phyloP scores from a whole-genome alignment of 2,113 vertebrate genomes.

The Neogobius melanostomus region DNA sequence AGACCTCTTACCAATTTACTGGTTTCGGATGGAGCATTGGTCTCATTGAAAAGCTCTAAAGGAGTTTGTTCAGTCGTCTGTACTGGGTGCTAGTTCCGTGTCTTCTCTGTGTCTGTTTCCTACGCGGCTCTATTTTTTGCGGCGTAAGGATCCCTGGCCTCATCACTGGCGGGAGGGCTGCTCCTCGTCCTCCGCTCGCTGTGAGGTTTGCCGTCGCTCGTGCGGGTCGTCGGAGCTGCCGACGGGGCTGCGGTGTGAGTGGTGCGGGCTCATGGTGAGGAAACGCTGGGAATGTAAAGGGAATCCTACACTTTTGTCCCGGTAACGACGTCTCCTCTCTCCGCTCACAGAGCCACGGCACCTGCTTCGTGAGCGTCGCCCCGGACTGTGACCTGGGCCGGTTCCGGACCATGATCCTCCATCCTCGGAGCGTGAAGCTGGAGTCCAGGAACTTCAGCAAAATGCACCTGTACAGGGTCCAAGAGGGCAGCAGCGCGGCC shows the following conservation, averaged over 20 bases:
- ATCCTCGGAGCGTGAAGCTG: slow-evolving; percentile 82
- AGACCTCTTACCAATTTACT: no score
- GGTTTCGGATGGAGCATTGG: no score
- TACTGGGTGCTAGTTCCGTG: no score
- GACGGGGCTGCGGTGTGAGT: slow-evolving; percentile 90
- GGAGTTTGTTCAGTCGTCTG: no score
- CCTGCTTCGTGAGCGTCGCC: slow-evolving; percentile 80
- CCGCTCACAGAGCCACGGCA: slow-evolving; percentile 81
- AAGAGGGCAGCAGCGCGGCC: slow-evolving; percentile 68
- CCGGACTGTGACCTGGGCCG: slow-evolving; percentile 87
- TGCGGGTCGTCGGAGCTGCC: slow-evolving; percentile 91
- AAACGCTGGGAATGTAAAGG: neutral
- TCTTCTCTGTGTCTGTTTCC: neutral
- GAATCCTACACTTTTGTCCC: no score
- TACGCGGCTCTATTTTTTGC: slow-evolving; percentile 17
- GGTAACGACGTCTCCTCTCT: neutral
- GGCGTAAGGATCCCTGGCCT: slow-evolving; percentile 80
- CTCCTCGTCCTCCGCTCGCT: slow-evolving; percentile 81
- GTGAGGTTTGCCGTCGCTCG: slow-evolving; percentile 86
- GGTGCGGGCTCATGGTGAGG: slow-evolving; percentile 92
- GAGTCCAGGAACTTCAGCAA: slow-evolving; percentile 91
- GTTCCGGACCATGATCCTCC: slow-evolving; percentile 85
- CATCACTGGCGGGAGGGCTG: slow-evolving; percentile 98
- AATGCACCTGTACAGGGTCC: slow-evolving; percentile 88
- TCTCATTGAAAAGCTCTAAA: no score